These are phyloP conservation scores for Sturmia bella DNA, from an alignment of 2,888 invertebrate genomes.

Conservation along the genomic window DNA sequence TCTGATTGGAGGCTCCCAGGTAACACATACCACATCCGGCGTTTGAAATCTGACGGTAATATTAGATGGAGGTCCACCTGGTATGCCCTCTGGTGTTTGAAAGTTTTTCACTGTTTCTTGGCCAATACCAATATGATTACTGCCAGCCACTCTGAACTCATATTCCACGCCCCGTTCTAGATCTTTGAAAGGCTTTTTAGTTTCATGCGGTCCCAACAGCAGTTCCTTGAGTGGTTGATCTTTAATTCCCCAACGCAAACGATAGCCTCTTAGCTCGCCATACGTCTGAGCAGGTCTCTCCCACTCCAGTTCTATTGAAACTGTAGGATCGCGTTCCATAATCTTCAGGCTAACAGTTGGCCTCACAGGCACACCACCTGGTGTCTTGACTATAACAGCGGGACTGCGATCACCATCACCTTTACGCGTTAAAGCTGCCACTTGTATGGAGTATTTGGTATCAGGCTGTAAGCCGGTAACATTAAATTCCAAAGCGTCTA, in stretches of 20 bases:
- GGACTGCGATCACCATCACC: constrained; percentile 97
- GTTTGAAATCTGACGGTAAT: constrained; percentile 94
- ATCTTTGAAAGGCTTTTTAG: constrained; percentile 88
- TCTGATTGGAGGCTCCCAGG: constrained; percentile 92
- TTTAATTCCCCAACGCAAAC: constrained; percentile 92
- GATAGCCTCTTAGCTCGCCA: constrained; percentile 93
- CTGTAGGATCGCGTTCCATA: constrained; percentile 92
- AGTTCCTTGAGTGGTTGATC: constrained; percentile 89
- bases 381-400: constrained; percentile 93
- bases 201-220: constrained; percentile 86
- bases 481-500: constrained; percentile 91
- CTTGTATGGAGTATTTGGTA: constrained; percentile 95
- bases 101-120: constrained; percentile 96
- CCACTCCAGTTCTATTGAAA: constrained; percentile 96
- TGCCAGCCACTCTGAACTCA: constrained; percentile 97
- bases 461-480: constrained; percentile 96
- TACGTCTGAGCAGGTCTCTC: constrained; percentile 93
- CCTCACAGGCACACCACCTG: constrained; percentile 94
- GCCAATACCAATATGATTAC: constrained; percentile 96
- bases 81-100: constrained; percentile 96
- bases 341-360: constrained; percentile 92
- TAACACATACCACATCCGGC: constrained; percentile 94
- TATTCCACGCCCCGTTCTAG: constrained; percentile 96
- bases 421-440: constrained; percentile 97
- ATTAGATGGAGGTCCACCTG: constrained; percentile 93